A percentile compares a stretch with the other conserved stretches of the same genome.
These are phyloP conservation scores for Pseudachorutes palmiensis DNA, from an alignment of 1,140 invertebrate genomes.

Conservation along the genomic window DNA sequence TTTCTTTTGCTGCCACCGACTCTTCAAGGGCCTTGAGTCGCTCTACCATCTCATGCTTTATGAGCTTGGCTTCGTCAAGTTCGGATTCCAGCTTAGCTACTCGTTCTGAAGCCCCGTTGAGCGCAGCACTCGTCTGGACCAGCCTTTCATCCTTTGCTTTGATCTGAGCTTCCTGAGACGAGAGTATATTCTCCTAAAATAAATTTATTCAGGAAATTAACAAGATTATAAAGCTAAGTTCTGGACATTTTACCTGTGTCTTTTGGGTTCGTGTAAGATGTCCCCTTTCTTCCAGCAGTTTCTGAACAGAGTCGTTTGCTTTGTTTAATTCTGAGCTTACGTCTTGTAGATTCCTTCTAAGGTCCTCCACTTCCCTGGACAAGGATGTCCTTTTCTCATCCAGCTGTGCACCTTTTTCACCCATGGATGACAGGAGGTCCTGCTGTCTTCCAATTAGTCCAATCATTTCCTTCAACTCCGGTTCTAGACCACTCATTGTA, in stretches of 20 bases:
- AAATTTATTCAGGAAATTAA: too few species aligned
- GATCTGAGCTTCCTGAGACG: background rate
- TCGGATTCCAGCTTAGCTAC: background rate
- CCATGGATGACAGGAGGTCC: background rate
- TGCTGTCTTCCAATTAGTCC: constrained; percentile 2
- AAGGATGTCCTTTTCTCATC: background rate
- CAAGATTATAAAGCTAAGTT: too few species aligned
- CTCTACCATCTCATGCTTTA: background rate
- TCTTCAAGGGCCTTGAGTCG: background rate
- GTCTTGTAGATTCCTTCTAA: background rate
- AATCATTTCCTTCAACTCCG: background rate
- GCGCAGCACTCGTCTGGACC: background rate
- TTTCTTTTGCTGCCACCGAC: background rate
- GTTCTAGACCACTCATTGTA: background rate
- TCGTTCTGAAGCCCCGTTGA: background rate
- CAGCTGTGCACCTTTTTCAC: constrained; percentile 3
- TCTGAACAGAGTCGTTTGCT: background rate
- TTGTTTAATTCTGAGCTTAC: background rate
- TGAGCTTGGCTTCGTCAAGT: background rate
- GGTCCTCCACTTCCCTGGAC: background rate
- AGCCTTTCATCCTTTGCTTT: constrained; percentile 1
- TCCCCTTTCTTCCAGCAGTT: background rate
- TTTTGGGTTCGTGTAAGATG: background rate
- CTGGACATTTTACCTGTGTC: constrained; percentile 1
- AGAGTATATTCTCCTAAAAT: background rate